Evolutionary conservation across 2,888 invertebrate species (phyloP).

Genomic region (Mythimna impura): DNA sequence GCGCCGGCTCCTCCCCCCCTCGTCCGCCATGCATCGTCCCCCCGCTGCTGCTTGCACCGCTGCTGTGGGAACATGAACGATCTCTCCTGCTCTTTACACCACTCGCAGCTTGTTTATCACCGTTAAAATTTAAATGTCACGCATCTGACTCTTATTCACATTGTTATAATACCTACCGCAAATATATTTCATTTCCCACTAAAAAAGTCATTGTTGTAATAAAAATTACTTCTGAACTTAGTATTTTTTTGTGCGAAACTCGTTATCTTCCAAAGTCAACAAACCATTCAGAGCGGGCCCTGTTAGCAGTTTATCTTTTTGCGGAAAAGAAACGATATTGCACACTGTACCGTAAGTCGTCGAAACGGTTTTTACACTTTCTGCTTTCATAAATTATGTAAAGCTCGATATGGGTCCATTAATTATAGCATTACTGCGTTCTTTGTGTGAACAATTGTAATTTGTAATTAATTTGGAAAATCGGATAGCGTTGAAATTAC

Average conservation of each 20-base stretch:
- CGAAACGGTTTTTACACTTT: slow-evolving; percentile 59
- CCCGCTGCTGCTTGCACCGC: slow-evolving; percentile 66
- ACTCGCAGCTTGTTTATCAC: slow-evolving; percentile 62
- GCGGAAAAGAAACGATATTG: slow-evolving; percentile 38
- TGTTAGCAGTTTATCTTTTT: slow-evolving; percentile 46
- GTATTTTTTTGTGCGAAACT: slow-evolving; percentile 29
- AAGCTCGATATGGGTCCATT: slow-evolving; percentile 24
- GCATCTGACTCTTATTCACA: slow-evolving; percentile 35
- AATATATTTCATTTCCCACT: slow-evolving; percentile 6
- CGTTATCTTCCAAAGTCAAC: slow-evolving; percentile 50
- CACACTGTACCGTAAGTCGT: slow-evolving; percentile 48
- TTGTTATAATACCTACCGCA: slow-evolving; percentile 18
- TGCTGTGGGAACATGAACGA: slow-evolving; percentile 78
- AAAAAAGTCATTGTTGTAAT: slow-evolving; percentile 19
- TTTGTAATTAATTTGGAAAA: slow-evolving; percentile 14
- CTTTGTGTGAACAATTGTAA: slow-evolving; percentile 1
- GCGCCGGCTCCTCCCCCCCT: slow-evolving; percentile 77
- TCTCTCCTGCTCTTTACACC: slow-evolving; percentile 69
- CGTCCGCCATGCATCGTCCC: slow-evolving; percentile 66
- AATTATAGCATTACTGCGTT: slow-evolving; percentile 18
- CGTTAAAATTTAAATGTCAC: slow-evolving; percentile 54
- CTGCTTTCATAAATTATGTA: slow-evolving; percentile 49
- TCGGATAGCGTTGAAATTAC: slow-evolving; percentile 3
- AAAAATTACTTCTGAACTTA: slow-evolving; percentile 15
- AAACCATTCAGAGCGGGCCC: slow-evolving; percentile 49